A percentile compares a stretch with the other conserved stretches of the same genome.
Evolutionary conservation across 1,140 invertebrate species (phyloP).

Genomic region (Cydia amplana): DNA sequence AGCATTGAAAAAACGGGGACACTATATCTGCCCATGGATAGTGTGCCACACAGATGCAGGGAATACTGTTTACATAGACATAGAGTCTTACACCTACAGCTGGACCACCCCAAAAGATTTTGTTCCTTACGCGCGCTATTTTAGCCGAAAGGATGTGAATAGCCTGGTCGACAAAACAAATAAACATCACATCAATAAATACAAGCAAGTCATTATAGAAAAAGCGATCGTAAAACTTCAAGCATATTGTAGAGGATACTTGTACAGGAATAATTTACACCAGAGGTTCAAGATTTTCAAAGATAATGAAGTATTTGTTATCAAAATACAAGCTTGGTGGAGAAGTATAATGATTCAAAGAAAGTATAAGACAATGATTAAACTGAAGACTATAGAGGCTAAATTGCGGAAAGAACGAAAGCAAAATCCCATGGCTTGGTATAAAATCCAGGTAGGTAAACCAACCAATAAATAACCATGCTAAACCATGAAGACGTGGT

Average conservation of each 20-base stretch:
- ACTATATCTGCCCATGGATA: constrained; percentile 75
- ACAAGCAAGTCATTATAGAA: constrained; percentile 63
- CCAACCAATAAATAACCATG: neutral
- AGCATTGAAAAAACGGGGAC: constrained; percentile 68
- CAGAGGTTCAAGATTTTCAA: constrained; percentile 77
- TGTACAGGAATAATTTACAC: constrained; percentile 80
- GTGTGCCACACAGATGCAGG: constrained; percentile 76
- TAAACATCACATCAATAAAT: constrained; percentile 65
- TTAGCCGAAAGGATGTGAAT: constrained; percentile 71
- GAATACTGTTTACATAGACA: constrained; percentile 77
- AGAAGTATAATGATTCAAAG: constrained; percentile 77
- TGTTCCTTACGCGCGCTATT: constrained; percentile 67
- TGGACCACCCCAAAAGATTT: constrained; percentile 79
- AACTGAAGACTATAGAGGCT: constrained; percentile 69
- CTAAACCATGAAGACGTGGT: neutral
- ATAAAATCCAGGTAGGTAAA: constrained; percentile 75
- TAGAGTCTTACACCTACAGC: constrained; percentile 72
- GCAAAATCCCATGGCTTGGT: constrained; percentile 74
- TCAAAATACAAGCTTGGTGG: constrained; percentile 87
- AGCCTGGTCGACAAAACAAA: constrained; percentile 73
- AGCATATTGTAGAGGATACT: constrained; percentile 82
- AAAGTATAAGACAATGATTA: constrained; percentile 75
- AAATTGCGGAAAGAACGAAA: constrained; percentile 62
- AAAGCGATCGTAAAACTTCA: constrained; percentile 80
- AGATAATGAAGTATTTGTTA: constrained; percentile 78